Conservation (phyloP, 2,113 vertebrate species). For the Helogale parvula region DNA sequence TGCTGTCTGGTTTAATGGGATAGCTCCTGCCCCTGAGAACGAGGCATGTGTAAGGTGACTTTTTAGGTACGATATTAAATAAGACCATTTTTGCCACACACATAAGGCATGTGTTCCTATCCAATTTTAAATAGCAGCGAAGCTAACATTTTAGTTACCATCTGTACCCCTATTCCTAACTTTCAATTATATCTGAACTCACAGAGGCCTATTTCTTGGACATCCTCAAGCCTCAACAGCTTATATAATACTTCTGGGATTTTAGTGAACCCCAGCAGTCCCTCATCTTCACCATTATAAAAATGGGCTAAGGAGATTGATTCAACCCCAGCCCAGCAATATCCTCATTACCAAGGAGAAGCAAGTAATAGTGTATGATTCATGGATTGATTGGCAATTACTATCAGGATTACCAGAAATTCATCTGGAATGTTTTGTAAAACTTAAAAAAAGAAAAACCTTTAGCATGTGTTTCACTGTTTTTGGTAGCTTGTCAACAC, state of each 20-base stretch:
- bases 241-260: background rate
- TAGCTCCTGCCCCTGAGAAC: background rate
- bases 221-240: background rate
- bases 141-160: background rate
- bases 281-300: background rate
- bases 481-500: slow-evolving; percentile 60
- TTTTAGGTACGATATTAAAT: background rate
- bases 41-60: background rate
- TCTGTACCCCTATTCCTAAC: background rate
- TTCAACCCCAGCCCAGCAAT: background rate
- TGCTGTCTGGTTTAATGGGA: background rate
- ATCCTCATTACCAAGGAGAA: background rate
- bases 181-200: background rate
- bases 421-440: slow-evolving; percentile 57
- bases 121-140: background rate
- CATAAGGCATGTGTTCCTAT: background rate
- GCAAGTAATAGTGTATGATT: slow-evolving; percentile 12
- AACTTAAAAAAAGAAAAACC: background rate
- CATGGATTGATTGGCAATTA: background rate
- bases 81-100: background rate
- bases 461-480: slow-evolving; percentile 2
- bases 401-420: slow-evolving; percentile 37
- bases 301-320: background rate
- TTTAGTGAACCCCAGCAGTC: background rate
- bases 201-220: background rate